Base-by-base conservation (phyloP, 1,140 invertebrate species). In the Batillaria attramentaria region DNA sequence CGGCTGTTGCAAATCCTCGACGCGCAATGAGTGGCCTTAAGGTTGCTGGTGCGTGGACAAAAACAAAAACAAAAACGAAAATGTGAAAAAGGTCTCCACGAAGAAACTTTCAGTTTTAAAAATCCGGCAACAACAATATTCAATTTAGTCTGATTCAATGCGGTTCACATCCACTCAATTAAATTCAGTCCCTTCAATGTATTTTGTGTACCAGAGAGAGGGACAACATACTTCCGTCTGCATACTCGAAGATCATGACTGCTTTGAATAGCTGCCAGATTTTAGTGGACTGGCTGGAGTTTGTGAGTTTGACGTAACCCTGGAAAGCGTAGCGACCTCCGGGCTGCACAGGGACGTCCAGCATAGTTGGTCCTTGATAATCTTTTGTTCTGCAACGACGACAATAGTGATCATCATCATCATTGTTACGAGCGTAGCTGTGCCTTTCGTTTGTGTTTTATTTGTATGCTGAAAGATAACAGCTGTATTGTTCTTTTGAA, bases 291-390 rank as follows among this genome's bases (percentile, higher is more conserved):
- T 39, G 8, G 24, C 1, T 28, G 8, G 28, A 39, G 68, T 70
- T 70, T 24, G 50, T n/a, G 4, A 70, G 41, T n/a, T 70, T 70
- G 68, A 31, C 68, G 41, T 70, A 46, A 24, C 41, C 68, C n/a
- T 70, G 39, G n/a, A 65, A 65, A 35, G 37, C 62, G n/a, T 65
- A 65, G 31, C 31, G 62, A n/a, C n/a, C n/a, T n/a, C n/a, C n/a
- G n/a, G n/a, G n/a, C n/a, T n/a, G n/a, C n/a, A n/a, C n/a, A n/a
- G n/a, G n/a, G n/a, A n/a, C n/a, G n/a, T n/a, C n/a, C n/a, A n/a
- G n/a, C n/a, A n/a, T n/a, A n/a, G n/a, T n/a, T n/a, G n/a, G n/a
- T n/a, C n/a, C n/a, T n/a, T n/a, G n/a, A n/a, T n/a, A n/a, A n/a
- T n/a, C n/a, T n/a, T n/a, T n/a, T n/a, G n/a, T n/a, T n/a, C n/a